Conservation (phyloP, 2,888 invertebrate genomes). For the Venusia cambrica region DNA sequence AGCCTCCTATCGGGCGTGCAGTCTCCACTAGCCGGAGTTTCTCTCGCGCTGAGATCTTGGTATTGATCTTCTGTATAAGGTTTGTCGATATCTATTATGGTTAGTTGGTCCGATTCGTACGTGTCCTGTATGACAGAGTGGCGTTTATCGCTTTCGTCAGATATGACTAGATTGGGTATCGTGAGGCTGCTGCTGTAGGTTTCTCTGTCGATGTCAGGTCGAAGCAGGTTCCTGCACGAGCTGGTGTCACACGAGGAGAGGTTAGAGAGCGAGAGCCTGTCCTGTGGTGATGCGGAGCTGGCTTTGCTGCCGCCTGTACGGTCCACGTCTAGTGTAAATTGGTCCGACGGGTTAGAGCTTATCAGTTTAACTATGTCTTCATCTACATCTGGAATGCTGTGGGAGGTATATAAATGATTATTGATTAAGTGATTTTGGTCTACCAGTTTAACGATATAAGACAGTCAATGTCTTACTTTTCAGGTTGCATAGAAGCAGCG, state of each 20-base stretch:
- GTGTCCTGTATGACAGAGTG: constrained; percentile 73
- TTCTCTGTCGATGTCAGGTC: constrained; percentile 54
- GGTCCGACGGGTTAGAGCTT: constrained; percentile 58
- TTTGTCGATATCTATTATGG: constrained; percentile 84
- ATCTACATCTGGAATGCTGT: constrained; percentile 80
- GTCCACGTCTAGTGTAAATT: constrained; percentile 55
- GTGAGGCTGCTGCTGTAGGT: constrained; percentile 69
- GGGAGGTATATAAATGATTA: constrained; percentile 19
- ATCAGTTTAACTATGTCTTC: constrained; percentile 77
- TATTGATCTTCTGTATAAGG: constrained; percentile 76
- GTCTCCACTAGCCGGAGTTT: constrained; percentile 62
- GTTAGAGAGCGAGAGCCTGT: constrained; percentile 65
- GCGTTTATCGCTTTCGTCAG: constrained; percentile 70
- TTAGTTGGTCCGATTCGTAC: constrained; percentile 83
- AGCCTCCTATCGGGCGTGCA: constrained; percentile 66
- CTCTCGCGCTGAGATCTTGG: constrained; percentile 52
- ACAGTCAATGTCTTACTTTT: constrained; percentile 49
- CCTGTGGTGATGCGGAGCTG: constrained; percentile 58
- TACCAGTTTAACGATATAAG: too few species aligned
- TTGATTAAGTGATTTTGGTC: too few species aligned
- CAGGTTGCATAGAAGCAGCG: constrained; percentile 67
- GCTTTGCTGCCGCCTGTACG: constrained; percentile 51
- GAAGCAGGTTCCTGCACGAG: constrained; percentile 69
- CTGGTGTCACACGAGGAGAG: constrained; percentile 72
- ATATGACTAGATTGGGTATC: constrained; percentile 74